A percentile compares a stretch with the other conserved stretches of the same genome.
phyloP scores from a whole-genome alignment of 2,888 invertebrate genomes.

The Drosophila subquinaria region DNA sequence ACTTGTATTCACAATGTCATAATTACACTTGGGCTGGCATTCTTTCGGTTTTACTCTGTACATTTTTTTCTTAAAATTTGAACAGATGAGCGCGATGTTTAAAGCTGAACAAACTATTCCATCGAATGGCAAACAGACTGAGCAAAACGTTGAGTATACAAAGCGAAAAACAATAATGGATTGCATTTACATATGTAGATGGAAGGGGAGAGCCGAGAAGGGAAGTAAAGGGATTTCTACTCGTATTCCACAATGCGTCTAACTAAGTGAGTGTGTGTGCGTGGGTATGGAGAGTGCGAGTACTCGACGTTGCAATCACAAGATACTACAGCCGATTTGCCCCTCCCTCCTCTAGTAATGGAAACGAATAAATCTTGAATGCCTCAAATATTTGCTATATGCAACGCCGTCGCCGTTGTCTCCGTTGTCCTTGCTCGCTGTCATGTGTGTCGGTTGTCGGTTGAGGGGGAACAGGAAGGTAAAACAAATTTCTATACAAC shows the following conservation, averaged over 20 bases:
- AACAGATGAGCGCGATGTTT: constrained; percentile 21
- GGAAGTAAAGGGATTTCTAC: background rate
- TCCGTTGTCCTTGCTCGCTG: constrained; percentile 10
- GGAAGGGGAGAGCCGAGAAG: background rate
- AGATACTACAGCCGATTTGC: constrained; percentile 25
- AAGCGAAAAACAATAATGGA: constrained; percentile 52
- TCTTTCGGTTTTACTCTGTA: constrained; percentile 5
- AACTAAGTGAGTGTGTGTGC: constrained; percentile 40
- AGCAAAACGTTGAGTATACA: constrained; percentile 35
- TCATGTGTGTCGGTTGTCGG: constrained; percentile 15
- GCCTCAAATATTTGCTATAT: constrained; percentile 70
- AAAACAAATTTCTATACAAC: constrained; percentile 58
- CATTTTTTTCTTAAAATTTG: background rate
- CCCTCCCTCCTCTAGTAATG: constrained; percentile 40
- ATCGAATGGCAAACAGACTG: constrained; percentile 42
- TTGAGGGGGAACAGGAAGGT: constrained; percentile 1
- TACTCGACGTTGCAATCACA: constrained; percentile 45
- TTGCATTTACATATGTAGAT: constrained; percentile 59
- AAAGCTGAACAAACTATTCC: constrained; percentile 53
- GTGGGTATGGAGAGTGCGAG: constrained; percentile 19
- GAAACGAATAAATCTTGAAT: constrained; percentile 75
- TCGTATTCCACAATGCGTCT: constrained; percentile 46
- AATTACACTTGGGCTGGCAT: constrained; percentile 44
- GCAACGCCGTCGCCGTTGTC: constrained; percentile 22
- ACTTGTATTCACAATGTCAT: constrained; percentile 47